Percentiles rank a stretch among this genome's conserved stretches.
Evolutionary conservation across 53 echinoderm and acorn worm genomes (phyloP).

Genomic region (Holothuria leucospilota): DNA sequence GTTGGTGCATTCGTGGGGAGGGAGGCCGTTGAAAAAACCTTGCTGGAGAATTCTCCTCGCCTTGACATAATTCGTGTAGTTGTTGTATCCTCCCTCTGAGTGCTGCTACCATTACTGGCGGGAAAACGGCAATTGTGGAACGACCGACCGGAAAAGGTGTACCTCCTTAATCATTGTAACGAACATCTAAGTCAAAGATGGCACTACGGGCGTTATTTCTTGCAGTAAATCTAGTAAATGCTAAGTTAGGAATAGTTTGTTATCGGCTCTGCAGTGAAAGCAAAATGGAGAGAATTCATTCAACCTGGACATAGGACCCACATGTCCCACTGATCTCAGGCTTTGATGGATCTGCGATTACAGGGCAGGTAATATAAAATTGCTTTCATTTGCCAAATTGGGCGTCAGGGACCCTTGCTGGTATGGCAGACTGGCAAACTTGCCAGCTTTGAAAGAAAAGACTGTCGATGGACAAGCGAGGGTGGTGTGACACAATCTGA

Average conservation of each 20-base stretch:
- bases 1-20: too few relatives aligned
- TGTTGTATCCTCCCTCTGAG: too few relatives aligned
- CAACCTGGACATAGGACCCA: background rate
- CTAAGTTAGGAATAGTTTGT: background rate
- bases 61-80: too few relatives aligned
- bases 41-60: too few relatives aligned
- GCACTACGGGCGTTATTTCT: constrained; percentile 9
- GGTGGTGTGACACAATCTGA: background rate
- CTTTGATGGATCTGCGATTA: background rate
- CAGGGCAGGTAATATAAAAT: background rate
- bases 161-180: background rate
- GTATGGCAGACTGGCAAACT: constrained; percentile 3
- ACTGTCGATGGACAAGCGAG: background rate
- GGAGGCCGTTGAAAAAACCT: too few relatives aligned
- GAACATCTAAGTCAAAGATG: background rate
- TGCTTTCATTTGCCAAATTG: background rate
- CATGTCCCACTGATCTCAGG: background rate
- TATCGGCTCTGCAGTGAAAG: background rate
- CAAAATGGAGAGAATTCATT: background rate
- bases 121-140: too few relatives aligned
- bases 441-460: background rate
- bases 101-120: too few relatives aligned
- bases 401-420: background rate
- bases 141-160: background rate
- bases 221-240: constrained; percentile 3